Conservation (phyloP, 2,888 invertebrate species). For the Plagiodera versicolora region DNA sequence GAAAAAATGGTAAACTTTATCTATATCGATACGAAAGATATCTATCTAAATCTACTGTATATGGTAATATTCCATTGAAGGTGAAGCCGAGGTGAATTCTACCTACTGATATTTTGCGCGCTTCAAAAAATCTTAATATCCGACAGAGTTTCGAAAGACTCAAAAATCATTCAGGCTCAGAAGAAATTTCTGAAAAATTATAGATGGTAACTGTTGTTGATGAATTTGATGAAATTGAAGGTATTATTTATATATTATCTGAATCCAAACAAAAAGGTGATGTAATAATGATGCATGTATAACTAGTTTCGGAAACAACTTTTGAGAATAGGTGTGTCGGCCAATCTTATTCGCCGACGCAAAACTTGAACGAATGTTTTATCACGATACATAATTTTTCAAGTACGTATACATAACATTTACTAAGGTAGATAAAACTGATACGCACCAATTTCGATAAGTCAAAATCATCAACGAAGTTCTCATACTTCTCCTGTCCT, state of each 20-base stretch:
- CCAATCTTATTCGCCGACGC: constrained; percentile 33
- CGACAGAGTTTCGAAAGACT: too few species aligned
- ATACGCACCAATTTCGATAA: background rate
- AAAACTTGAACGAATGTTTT: constrained; percentile 25
- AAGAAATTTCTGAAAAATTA: too few species aligned
- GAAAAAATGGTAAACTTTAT: too few species aligned
- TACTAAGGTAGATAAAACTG: background rate
- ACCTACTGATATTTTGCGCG: too few species aligned
- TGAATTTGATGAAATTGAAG: constrained; percentile 2
- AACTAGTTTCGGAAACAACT: constrained; percentile 21
- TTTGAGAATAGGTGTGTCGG: constrained; percentile 34
- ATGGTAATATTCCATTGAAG: too few species aligned
- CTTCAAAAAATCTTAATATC: too few species aligned
- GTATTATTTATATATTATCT: background rate
- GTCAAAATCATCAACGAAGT: background rate
- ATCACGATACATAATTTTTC: background rate
- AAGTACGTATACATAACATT: background rate
- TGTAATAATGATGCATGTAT: constrained; percentile 11
- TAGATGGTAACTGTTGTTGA: too few species aligned
- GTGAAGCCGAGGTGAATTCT: too few species aligned
- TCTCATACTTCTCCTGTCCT: background rate
- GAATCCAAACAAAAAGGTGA: background rate
- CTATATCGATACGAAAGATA: too few species aligned
- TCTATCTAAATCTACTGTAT: too few species aligned
- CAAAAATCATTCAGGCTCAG: too few species aligned